These are phyloP conservation scores for Zeugodacus cucurbitae DNA, from an alignment of 1,140 invertebrate species.

Conservation along the genomic window DNA sequence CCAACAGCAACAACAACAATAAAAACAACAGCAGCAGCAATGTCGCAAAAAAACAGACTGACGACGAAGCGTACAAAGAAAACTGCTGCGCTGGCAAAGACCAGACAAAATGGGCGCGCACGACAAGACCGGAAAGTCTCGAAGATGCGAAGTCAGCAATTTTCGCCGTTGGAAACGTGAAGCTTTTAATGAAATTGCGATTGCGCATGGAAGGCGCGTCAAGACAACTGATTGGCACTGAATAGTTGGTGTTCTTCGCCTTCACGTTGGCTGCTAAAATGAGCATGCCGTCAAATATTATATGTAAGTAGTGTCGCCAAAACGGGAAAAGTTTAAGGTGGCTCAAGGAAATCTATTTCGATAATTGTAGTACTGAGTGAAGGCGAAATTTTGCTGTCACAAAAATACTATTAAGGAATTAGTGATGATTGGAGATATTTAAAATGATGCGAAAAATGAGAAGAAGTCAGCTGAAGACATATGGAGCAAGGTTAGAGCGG, in stretches of 20 bases:
- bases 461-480: too few relatives aligned
- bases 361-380: not conserved
- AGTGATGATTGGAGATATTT: not conserved
- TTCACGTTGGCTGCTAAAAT: not conserved
- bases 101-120: not conserved
- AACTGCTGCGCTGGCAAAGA: not conserved
- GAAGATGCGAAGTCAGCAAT: not conserved
- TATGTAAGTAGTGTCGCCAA: not conserved
- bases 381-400: not conserved
- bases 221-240: not conserved
- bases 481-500: too few relatives aligned
- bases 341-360: not conserved
- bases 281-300: not conserved
- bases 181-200: constrained; percentile 9
- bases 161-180: not conserved
- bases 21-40: too few relatives aligned
- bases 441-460: too few relatives aligned
- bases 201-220: not conserved
- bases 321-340: not conserved
- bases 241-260: constrained; percentile 14
- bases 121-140: not conserved
- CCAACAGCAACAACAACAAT: not conserved
- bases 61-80: not conserved
- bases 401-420: not conserved
- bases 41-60: not conserved